These are phyloP conservation scores for Remorina albescens DNA, from an alignment of 2,797 vertebrate species.

Conservation along the genomic window DNA sequence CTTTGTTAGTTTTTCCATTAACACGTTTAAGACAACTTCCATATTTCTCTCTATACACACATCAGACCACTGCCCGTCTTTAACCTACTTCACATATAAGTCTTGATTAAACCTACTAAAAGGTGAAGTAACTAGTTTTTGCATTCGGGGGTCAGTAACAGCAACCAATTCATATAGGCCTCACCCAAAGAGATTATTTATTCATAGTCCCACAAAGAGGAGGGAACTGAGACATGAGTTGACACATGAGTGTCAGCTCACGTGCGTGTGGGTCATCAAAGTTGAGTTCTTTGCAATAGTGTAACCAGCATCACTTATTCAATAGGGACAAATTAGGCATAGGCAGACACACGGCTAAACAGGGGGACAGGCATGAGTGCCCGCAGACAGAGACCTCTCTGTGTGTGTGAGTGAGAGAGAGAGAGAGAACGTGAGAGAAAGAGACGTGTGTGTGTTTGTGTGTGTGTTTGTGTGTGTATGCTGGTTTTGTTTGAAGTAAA, in stretches of 20 bases:
- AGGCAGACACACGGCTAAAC: conserved; percentile 48
- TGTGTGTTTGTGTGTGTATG: conserved; percentile 9
- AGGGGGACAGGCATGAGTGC: conserved; percentile 36
- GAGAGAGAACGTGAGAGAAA: too few relatives aligned
- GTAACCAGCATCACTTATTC: conserved; percentile 64
- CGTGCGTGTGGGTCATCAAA: conserved; percentile 24
- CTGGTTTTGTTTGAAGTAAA: conserved; percentile 56
- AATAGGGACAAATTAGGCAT: conserved; percentile 73
- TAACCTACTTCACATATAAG: too few relatives aligned
- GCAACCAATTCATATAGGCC: too few relatives aligned
- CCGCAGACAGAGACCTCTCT: conserved; percentile 33
- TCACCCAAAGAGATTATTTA: too few relatives aligned
- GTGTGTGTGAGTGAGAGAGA: conserved; percentile 33
- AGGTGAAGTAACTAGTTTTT: too few relatives aligned
- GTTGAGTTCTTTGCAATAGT: conserved; percentile 38
- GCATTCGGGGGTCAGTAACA: too few relatives aligned
- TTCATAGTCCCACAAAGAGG: background rate
- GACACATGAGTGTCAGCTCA: background rate
- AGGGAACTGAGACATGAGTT: too few relatives aligned
- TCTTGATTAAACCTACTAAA: too few relatives aligned
- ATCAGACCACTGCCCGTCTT: too few relatives aligned
- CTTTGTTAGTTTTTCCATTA: too few relatives aligned
- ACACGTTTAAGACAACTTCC: too few relatives aligned
- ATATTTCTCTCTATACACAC: too few relatives aligned
- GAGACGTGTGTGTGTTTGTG: conserved; percentile 12